These are phyloP conservation scores for Osmerus mordax DNA, from an alignment of 2,113 vertebrate species.

Conservation along the genomic window DNA sequence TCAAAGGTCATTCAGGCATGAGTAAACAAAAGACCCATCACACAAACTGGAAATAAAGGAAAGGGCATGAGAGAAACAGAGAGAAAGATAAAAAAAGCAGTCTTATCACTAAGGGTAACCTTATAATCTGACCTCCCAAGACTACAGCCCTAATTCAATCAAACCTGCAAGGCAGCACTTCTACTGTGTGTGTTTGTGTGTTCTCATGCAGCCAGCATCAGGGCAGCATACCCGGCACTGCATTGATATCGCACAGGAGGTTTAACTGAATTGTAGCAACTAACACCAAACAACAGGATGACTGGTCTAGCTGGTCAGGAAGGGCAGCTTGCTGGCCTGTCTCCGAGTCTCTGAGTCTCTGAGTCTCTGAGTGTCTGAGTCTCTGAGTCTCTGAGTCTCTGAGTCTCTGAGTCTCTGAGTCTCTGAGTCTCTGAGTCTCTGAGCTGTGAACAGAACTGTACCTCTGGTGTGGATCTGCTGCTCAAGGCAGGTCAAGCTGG, in stretches of 20 bases:
- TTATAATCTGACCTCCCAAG: not conserved
- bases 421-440: not conserved
- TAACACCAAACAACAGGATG: too few relatives aligned
- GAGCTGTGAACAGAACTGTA: constrained; percentile 75
- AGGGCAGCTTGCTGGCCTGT: not conserved
- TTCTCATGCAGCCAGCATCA: too few relatives aligned
- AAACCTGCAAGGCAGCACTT: not conserved
- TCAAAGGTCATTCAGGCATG: not conserved
- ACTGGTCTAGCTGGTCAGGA: not conserved
- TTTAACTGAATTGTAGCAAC: not conserved
- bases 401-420: too few relatives aligned
- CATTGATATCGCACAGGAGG: not conserved
- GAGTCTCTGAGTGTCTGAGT: too few relatives aligned
- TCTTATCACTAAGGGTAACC: not conserved
- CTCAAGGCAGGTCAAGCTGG: constrained; percentile 95
- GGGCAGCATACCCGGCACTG: not conserved
- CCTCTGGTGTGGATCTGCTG: constrained; percentile 94
- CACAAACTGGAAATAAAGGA: not conserved
- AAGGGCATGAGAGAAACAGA: not conserved
- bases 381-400: too few relatives aligned
- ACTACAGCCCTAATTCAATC: not conserved
- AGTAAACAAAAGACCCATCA: not conserved
- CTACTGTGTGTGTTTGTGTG: too few relatives aligned
- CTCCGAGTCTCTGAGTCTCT: not conserved
- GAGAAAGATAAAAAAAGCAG: not conserved